phyloP scores from a whole-genome alignment of 1,140 invertebrate species.

The Octopus sinensis region DNA sequence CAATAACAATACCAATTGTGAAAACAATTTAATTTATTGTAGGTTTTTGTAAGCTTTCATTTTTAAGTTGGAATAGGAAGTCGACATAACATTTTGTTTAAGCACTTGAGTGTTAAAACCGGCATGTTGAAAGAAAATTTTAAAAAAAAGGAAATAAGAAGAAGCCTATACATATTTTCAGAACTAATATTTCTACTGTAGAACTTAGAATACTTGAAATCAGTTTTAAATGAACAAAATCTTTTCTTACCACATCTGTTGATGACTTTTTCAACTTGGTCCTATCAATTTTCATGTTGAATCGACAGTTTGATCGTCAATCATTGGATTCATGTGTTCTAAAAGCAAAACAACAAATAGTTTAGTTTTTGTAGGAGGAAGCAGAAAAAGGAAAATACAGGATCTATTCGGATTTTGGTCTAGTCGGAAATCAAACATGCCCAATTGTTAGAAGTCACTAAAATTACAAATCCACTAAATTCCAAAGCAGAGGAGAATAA shows the following conservation, averaged over 20 bases:
- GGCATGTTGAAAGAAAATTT: neutral
- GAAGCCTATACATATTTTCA: too few relatives aligned
- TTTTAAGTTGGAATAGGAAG: too few relatives aligned
- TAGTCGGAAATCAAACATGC: too few relatives aligned
- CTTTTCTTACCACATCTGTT: constrained; percentile 74
- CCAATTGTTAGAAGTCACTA: too few relatives aligned
- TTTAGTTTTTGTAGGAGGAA: neutral
- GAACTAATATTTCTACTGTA: neutral
- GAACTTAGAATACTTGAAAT: constrained; percentile 19
- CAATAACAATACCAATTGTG: too few relatives aligned
- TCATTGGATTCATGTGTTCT: neutral
- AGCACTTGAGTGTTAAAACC: too few relatives aligned
- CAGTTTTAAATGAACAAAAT: constrained; percentile 16
- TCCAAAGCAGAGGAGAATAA: too few relatives aligned
- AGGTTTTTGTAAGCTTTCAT: too few relatives aligned
- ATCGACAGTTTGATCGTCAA: constrained; percentile 1
- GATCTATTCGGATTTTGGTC: neutral
- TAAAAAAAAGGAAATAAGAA: constrained; percentile 6
- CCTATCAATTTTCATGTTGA: constrained; percentile 81
- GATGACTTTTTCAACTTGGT: constrained; percentile 82
- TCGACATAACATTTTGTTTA: too few relatives aligned
- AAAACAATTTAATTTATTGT: too few relatives aligned
- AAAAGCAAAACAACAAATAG: neutral
- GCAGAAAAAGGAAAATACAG: neutral
- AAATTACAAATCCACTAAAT: too few relatives aligned